Percentiles rank a stretch among this genome's conserved stretches.
Conservation (phyloP, 2,888 invertebrate species). For the Noctuana brunneofusca region DNA sequence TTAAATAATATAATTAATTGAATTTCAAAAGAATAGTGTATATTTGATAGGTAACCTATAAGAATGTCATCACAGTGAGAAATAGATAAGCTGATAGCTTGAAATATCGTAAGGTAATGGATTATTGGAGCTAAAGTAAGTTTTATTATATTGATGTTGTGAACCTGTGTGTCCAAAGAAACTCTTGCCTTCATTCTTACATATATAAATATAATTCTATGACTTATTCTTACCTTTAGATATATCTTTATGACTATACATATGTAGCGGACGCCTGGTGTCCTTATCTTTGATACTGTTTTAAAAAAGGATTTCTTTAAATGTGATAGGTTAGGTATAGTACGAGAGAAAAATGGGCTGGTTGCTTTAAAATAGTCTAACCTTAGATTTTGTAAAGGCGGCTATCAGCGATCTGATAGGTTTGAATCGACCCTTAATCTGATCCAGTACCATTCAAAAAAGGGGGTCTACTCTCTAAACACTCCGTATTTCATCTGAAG, state of each 20-base stretch:
- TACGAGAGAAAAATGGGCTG: constrained; percentile 21
- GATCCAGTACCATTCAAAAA: neutral
- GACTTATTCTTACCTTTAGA: constrained; percentile 8
- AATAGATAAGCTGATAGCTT: no score
- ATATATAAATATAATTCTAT: constrained; percentile 38
- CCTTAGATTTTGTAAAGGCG: constrained; percentile 2
- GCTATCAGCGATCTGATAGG: neutral
- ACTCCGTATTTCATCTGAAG: no score
- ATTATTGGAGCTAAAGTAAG: constrained; percentile 14
- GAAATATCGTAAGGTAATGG: no score
- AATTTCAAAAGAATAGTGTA: no score
- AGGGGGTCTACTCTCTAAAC: neutral
- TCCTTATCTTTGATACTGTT: constrained; percentile 18
- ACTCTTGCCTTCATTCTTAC: constrained; percentile 56
- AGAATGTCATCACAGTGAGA: no score
- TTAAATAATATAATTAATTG: no score
- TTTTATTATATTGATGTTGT: constrained; percentile 49
- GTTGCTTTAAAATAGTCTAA: neutral
- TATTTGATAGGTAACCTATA: no score
- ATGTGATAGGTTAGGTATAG: constrained; percentile 23
- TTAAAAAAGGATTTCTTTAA: constrained; percentile 18
- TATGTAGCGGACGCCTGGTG: neutral
- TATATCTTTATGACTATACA: constrained; percentile 17
- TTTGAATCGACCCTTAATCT: neutral
- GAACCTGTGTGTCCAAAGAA: constrained; percentile 51